Percentiles rank a stretch among this genome's conserved stretches.
Evolutionary conservation across 1,140 invertebrate genomes (phyloP).

Genomic region (Eumaeus atala): DNA sequence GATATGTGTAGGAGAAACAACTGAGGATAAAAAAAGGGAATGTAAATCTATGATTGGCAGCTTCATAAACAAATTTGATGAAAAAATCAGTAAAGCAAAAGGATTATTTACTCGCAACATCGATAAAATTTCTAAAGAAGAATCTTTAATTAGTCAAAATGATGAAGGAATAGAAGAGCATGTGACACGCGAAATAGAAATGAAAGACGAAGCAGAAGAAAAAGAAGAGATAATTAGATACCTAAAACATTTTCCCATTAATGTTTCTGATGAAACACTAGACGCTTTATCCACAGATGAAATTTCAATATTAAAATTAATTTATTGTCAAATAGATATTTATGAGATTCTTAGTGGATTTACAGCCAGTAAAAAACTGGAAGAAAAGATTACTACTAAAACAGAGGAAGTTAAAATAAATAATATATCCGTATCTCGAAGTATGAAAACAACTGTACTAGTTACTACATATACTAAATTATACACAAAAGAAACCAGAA

Average conservation of each 20-base stretch:
- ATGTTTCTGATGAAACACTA: constrained; percentile 11
- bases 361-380: constrained; percentile 26
- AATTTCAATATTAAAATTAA: constrained; percentile 21
- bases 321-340: constrained; percentile 24
- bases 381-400: constrained; percentile 29
- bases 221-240: too few species aligned
- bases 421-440: constrained; percentile 26
- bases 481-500: constrained; percentile 35
- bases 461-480: constrained; percentile 35
- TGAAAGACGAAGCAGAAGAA: constrained; percentile 9
- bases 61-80: constrained; percentile 44
- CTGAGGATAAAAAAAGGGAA: constrained; percentile 36
- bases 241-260: constrained; percentile 2
- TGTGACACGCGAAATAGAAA: constrained; percentile 2
- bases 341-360: constrained; percentile 26
- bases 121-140: constrained; percentile 28
- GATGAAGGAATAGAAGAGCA: neutral
- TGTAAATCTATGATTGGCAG: constrained; percentile 39
- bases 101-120: constrained; percentile 35
- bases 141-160: constrained; percentile 7
- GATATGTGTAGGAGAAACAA: neutral
- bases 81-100: constrained; percentile 43
- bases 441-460: constrained; percentile 29
- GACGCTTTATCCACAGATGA: constrained; percentile 12
- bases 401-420: constrained; percentile 28